Base-by-base conservation (phyloP, 1,140 invertebrate genomes). In the Achatina immaculata region DNA sequence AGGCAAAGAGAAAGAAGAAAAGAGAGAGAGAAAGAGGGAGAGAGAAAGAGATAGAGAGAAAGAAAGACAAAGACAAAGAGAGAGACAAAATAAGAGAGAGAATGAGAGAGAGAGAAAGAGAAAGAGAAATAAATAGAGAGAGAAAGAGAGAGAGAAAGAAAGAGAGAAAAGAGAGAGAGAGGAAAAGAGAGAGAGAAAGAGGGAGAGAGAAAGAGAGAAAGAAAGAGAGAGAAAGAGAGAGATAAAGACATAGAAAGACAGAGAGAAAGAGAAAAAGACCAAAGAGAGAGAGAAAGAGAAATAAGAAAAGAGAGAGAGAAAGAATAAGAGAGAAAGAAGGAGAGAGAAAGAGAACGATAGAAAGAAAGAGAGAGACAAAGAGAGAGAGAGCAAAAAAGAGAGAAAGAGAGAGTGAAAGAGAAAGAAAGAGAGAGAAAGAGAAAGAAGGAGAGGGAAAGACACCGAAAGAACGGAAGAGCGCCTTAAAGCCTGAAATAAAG, bases 171-270 rank as follows among this genome's bases (percentile, higher is more conserved):
- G 77, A 45, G n/a, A 43, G 62, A 36, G 4, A 68, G 34, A 71
- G 45, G 24, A 34, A 40, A 34, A 79, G 38, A 68, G 62, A 45
- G 11, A 36, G 77, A 24, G 42, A 34, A 14, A 45, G 36, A 68
- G 38, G 31, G 36, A 69, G n/a, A 31, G 31, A 68, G 62, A 48
- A 3, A 77, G 51, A 77, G 34, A 58, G 55, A 28, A 16, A 77
- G 28, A 62, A 19, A 77, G 45, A 77, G 75, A 77, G 28, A 58
- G 21, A 77, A 16, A 58, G 55, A 62, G 48, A 77, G n/a, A 62
- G 28, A 77, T 21, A 77, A 3, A 28, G 19, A 11, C 38, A 43
- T 19, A 74, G n/a, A 45, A 24, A 74, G 28, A 45, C 19, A 74
- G 24, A 74, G 21, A 48, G n/a, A 28, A 24, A 48, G 16, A 45